A percentile compares a stretch with the other conserved stretches of the same genome.
Conservation (phyloP, 2,888 invertebrate species). For the Eupithecia subumbrata region DNA sequence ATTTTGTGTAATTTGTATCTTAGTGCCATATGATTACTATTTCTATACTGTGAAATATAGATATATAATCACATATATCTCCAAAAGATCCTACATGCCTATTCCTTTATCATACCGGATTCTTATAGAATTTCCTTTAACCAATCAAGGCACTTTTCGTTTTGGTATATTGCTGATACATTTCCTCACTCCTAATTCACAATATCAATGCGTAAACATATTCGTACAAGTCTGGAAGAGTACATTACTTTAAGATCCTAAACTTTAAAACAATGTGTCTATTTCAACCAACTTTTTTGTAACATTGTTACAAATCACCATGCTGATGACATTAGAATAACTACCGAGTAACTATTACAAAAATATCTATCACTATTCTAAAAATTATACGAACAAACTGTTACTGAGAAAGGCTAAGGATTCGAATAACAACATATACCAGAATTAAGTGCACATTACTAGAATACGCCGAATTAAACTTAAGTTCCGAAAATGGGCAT, state of each 20-base stretch:
- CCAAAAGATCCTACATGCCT: slow-evolving; percentile 57
- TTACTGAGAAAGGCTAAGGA: slow-evolving; percentile 82
- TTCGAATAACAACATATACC: slow-evolving; percentile 81
- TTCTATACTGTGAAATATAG: slow-evolving; percentile 84
- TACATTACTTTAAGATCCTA: slow-evolving; percentile 70
- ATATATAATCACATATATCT: slow-evolving; percentile 77
- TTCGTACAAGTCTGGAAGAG: slow-evolving; percentile 69
- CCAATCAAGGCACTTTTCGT: slow-evolving; percentile 81
- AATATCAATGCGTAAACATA: slow-evolving; percentile 76
- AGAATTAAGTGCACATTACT: slow-evolving; percentile 57
- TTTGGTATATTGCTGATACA: slow-evolving; percentile 84
- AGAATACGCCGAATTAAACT: slow-evolving; percentile 60
- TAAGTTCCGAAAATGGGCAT: slow-evolving; percentile 63
- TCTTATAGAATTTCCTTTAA: slow-evolving; percentile 60
- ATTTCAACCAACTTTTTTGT: slow-evolving; percentile 46
- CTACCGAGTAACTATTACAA: slow-evolving; percentile 81
- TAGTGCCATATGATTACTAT: slow-evolving; percentile 83
- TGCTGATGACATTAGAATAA: slow-evolving; percentile 64
- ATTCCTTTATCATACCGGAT: slow-evolving; percentile 61
- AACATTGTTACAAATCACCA: slow-evolving; percentile 51
- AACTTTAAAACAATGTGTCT: slow-evolving; percentile 51
- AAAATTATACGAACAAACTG: slow-evolving; percentile 75
- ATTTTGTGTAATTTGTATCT: slow-evolving; percentile 69
- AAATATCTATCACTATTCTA: slow-evolving; percentile 83
- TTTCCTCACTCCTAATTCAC: slow-evolving; percentile 81